phyloP scores from a whole-genome alignment of 2,888 invertebrate species.

The Campoletis raptor region DNA sequence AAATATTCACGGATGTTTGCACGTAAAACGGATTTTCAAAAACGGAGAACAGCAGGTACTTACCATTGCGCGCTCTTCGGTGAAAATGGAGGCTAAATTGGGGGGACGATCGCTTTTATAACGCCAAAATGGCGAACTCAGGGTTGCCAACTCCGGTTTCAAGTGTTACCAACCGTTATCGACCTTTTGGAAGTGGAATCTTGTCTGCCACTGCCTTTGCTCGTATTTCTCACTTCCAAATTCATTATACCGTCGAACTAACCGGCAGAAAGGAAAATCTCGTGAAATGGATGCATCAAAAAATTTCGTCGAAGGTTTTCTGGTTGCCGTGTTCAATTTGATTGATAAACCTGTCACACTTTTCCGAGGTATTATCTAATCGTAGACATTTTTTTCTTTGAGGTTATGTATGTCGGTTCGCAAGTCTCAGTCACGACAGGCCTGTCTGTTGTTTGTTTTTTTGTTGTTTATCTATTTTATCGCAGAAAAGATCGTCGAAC shows the following conservation, averaged over 20 bases:
- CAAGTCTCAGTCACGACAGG: conserved; percentile 19
- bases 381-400: conserved; percentile 57
- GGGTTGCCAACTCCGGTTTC: conserved; percentile 36
- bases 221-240: conserved; percentile 24
- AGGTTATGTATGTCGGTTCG: conserved; percentile 67
- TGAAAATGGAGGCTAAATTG: conserved; percentile 78
- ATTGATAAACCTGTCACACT: conserved; percentile 90
- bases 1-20: conserved; percentile 59
- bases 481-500: conserved; percentile 93
- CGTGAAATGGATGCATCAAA: conserved; percentile 65
- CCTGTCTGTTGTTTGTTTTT: conserved; percentile 30
- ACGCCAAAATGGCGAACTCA: conserved; percentile 62
- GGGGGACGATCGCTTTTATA: conserved; percentile 65
- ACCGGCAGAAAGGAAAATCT: conserved; percentile 1
- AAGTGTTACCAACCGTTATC: conserved; percentile 26
- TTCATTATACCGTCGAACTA: conserved; percentile 5
- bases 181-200: conserved; percentile 25
- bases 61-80: conserved; percentile 75
- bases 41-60: conserved; percentile 61
- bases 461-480: conserved; percentile 68
- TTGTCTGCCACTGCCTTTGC: conserved; percentile 60
- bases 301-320: conserved; percentile 87
- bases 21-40: conserved; percentile 64
- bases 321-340: conserved; percentile 86
- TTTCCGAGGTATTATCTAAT: conserved; percentile 89